These are phyloP conservation scores for Agrotis ipsilon DNA, from an alignment of 2,888 invertebrate genomes.

Conservation along the genomic window DNA sequence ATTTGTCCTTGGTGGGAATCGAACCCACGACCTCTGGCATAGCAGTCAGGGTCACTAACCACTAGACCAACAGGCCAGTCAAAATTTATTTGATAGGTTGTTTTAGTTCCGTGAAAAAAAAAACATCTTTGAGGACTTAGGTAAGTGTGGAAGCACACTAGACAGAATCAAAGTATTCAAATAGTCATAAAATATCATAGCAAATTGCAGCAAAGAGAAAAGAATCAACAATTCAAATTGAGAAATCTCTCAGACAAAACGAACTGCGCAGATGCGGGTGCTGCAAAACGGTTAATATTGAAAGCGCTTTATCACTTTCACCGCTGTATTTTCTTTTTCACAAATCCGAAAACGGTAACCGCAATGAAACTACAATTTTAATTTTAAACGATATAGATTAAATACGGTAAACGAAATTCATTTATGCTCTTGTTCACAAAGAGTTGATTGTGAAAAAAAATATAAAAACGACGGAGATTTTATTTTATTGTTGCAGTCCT, in stretches of 20 bases:
- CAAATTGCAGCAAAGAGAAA: slow-evolving; percentile 23
- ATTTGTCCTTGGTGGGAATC: too few species aligned
- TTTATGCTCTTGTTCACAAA: slow-evolving; percentile 37
- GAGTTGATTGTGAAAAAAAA: slow-evolving; percentile 31
- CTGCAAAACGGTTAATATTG: slow-evolving; percentile 47
- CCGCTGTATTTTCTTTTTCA: slow-evolving; percentile 49
- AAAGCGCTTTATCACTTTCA: slow-evolving; percentile 48
- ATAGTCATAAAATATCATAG: slow-evolving; percentile 10
- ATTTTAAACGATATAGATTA: slow-evolving; percentile 47
- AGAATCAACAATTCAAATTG: slow-evolving; percentile 46
- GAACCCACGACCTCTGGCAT: too few species aligned
- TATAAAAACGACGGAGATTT: not conserved
- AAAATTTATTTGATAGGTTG: too few species aligned
- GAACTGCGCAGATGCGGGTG: slow-evolving; percentile 26
- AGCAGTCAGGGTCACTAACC: too few species aligned
- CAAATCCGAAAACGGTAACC: slow-evolving; percentile 42
- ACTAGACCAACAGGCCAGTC: too few species aligned
- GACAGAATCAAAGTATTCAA: slow-evolving; percentile 1
- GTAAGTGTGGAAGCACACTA: not conserved
- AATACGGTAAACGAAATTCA: slow-evolving; percentile 27
- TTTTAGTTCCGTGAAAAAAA: not conserved
- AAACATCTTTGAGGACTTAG: not conserved
- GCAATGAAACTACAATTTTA: slow-evolving; percentile 37
- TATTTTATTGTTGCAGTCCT: slow-evolving; percentile 24
- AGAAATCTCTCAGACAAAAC: slow-evolving; percentile 44